A percentile compares a stretch with the other conserved stretches of the same genome.
Evolutionary conservation across 2,888 invertebrate species (phyloP).

Genomic region (Drosophila limbata): DNA sequence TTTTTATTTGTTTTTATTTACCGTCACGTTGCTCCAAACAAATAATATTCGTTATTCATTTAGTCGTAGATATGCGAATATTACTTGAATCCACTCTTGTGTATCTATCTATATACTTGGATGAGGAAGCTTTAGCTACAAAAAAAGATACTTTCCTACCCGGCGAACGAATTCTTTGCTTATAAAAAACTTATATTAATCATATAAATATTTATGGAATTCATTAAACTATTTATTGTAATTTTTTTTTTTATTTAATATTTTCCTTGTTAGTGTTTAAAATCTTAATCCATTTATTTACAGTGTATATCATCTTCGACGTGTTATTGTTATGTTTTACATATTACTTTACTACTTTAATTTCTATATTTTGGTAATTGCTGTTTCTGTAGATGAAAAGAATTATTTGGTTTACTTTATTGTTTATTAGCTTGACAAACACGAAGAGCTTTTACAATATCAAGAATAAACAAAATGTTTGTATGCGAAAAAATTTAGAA

Average conservation of each 20-base stretch:
- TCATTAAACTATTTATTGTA: not conserved
- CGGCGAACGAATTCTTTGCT: no score
- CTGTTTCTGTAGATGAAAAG: no score
- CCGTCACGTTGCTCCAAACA: slow-evolving; percentile 28
- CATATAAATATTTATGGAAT: not conserved
- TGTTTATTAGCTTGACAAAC: slow-evolving; percentile 14
- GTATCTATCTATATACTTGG: no score
- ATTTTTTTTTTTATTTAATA: rapidly evolving
- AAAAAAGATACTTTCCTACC: not conserved
- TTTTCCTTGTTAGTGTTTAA: not conserved
- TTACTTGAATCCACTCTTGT: not conserved
- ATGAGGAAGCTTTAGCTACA: not conserved
- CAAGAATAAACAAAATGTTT: not conserved
- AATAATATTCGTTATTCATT: slow-evolving; percentile 36
- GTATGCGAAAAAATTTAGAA: not conserved
- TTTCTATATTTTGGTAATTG: slow-evolving; percentile 8
- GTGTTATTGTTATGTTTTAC: not conserved
- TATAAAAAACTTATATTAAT: no score
- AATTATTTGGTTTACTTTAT: not conserved
- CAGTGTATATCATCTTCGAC: not conserved
- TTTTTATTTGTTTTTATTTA: slow-evolving; percentile 40
- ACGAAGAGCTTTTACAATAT: not conserved
- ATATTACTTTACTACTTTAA: slow-evolving; percentile 13
- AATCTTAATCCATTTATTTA: not conserved
- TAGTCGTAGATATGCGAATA: not conserved